phyloP scores from a whole-genome alignment of 2,888 invertebrate genomes.

The Chrysolina oricalcia region DNA sequence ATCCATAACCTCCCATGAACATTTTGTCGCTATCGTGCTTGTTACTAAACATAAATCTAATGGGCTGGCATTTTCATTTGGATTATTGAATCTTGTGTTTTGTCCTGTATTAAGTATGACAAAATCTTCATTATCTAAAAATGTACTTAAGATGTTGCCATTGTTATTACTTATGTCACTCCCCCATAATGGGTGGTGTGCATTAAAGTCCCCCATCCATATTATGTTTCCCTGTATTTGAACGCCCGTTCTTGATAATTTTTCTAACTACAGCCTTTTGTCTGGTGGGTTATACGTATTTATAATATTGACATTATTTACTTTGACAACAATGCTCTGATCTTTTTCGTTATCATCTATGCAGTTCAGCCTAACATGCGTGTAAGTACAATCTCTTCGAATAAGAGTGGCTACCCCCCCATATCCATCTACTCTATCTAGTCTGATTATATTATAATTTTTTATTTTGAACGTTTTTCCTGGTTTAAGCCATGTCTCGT shows the following conservation, averaged over 20 bases:
- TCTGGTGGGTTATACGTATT: not conserved
- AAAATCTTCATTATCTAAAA: not conserved
- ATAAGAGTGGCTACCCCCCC: not conserved
- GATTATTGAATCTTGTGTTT: not conserved
- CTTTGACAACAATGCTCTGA: not conserved
- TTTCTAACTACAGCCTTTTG: no score
- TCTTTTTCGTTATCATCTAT: not conserved
- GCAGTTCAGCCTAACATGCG: not conserved
- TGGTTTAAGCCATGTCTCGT: not conserved
- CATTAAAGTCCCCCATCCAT: slow-evolving; percentile 9
- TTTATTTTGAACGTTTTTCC: not conserved
- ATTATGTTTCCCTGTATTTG: not conserved
- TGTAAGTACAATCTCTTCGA: not conserved
- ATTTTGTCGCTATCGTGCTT: not conserved
- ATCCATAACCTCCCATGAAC: not conserved
- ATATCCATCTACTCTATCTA: not conserved
- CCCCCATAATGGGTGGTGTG: slow-evolving; percentile 1
- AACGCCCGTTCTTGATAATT: not conserved
- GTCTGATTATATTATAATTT: not conserved
- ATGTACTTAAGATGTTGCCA: not conserved
- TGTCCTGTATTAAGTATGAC: not conserved
- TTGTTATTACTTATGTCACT: not conserved
- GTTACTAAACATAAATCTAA: not conserved
- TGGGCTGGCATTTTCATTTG: not conserved
- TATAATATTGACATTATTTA: not conserved